These are phyloP conservation scores for Ailuropoda melanoleuca DNA, from an alignment of 2,113 vertebrate species.

Conservation along the genomic window DNA sequence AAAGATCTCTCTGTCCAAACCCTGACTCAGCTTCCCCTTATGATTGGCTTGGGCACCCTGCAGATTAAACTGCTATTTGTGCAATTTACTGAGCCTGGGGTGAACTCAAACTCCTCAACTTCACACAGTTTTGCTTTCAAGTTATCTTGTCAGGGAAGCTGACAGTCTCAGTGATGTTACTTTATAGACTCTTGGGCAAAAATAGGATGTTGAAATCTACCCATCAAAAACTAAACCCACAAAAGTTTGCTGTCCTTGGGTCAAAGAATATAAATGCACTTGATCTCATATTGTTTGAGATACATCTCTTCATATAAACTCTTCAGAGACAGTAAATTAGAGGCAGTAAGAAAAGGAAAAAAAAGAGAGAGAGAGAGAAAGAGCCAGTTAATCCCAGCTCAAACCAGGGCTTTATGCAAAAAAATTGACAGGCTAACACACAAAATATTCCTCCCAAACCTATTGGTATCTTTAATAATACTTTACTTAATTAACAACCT, in stretches of 20 bases:
- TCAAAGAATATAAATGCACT: slow-evolving; percentile 58
- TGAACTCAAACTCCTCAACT: slow-evolving; percentile 45
- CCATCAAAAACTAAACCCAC: slow-evolving; percentile 59
- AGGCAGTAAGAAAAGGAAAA: background rate
- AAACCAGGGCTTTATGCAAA: background rate
- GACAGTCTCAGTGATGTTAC: slow-evolving; percentile 69
- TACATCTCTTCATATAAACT: background rate
- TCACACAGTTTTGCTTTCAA: slow-evolving; percentile 62
- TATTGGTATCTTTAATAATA: background rate
- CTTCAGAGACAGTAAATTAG: background rate
- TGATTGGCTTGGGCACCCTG: background rate
- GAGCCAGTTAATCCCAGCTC: background rate
- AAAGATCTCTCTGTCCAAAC: background rate
- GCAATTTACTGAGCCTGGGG: background rate
- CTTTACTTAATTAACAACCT: background rate
- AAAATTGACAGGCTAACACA: background rate
- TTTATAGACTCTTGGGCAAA: slow-evolving; percentile 66
- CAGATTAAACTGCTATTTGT: slow-evolving; percentile 30
- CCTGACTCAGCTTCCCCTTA: background rate
- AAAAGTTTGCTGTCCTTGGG: slow-evolving; percentile 61
- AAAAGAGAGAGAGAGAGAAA: background rate
- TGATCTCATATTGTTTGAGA: slow-evolving; percentile 46
- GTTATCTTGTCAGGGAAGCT: slow-evolving; percentile 64
- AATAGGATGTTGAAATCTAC: slow-evolving; percentile 66
- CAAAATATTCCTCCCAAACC: background rate